phyloP scores from a whole-genome alignment of 2,797 vertebrate genomes.

The Tympanoctomys barrerae region DNA sequence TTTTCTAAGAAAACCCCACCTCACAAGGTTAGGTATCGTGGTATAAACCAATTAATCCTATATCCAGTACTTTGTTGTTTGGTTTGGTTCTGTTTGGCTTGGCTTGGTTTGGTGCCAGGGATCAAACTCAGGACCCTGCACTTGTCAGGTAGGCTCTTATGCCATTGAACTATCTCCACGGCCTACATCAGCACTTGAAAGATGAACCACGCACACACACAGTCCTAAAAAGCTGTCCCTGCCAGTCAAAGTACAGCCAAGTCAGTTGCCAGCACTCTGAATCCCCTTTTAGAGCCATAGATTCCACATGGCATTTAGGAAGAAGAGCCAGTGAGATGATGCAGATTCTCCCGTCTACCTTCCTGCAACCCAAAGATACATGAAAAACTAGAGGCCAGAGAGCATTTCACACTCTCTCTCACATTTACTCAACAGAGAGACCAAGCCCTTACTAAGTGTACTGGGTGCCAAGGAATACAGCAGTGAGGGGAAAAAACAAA shows the following conservation, averaged over 20 bases:
- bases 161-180: no score
- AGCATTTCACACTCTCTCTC: no score
- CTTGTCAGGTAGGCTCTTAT: no score
- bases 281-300: neutral
- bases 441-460: neutral
- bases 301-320: neutral
- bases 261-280: neutral
- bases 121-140: no score
- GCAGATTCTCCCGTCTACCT: neutral
- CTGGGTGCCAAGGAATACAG: neutral
- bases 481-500: neutral
- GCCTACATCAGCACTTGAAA: neutral
- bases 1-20: neutral
- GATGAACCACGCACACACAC: neutral
- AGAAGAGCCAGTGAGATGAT: neutral
- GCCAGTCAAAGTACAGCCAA: neutral
- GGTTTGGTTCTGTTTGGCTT: no score
- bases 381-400: neutral
- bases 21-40: neutral
- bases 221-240: neutral
- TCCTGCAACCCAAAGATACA: neutral
- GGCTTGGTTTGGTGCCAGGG: no score
- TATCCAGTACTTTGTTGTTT: neutral
- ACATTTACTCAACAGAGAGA: neutral
- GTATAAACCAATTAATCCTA: neutral